Percentiles rank a stretch among this genome's conserved stretches.
Evolutionary conservation across 1,140 invertebrate genomes (phyloP).

Genomic region (Heliconius hermathena): DNA sequence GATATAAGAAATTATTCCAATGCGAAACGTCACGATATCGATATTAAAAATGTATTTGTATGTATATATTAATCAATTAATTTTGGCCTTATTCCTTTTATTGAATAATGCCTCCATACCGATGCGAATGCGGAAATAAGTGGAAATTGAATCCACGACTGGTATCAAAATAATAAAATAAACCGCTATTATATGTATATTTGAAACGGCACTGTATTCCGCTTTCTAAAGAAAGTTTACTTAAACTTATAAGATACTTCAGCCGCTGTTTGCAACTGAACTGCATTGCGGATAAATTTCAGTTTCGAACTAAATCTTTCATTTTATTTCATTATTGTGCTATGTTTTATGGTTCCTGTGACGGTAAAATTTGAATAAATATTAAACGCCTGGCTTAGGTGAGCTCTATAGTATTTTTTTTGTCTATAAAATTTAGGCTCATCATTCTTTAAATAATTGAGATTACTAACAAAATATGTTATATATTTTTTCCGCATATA

Average conservation of each 20-base stretch:
- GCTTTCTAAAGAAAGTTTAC: constrained; percentile 27
- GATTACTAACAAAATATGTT: too few relatives aligned
- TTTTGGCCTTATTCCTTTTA: too few relatives aligned
- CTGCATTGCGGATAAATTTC: constrained; percentile 31
- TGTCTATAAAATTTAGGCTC: background rate
- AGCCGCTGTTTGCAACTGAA: constrained; percentile 12
- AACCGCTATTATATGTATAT: constrained; percentile 3
- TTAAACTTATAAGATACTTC: constrained; percentile 29
- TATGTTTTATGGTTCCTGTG: background rate
- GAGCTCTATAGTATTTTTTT: background rate
- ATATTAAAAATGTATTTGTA: background rate
- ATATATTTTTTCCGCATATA: background rate
- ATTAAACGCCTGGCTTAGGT: background rate
- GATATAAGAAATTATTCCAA: background rate
- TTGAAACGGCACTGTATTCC: background rate
- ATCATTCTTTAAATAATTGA: too few relatives aligned
- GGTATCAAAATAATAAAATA: background rate
- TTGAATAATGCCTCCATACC: too few relatives aligned
- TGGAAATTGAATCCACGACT: too few relatives aligned
- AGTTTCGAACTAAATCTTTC: constrained; percentile 19
- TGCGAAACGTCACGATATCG: background rate
- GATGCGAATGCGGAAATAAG: too few relatives aligned
- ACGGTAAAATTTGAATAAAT: background rate
- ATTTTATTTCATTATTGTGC: constrained; percentile 18
- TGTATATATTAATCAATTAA: background rate